These are phyloP conservation scores for Phaenicophaeus curvirostris DNA, from an alignment of 2,797 vertebrate species.

Conservation along the genomic window DNA sequence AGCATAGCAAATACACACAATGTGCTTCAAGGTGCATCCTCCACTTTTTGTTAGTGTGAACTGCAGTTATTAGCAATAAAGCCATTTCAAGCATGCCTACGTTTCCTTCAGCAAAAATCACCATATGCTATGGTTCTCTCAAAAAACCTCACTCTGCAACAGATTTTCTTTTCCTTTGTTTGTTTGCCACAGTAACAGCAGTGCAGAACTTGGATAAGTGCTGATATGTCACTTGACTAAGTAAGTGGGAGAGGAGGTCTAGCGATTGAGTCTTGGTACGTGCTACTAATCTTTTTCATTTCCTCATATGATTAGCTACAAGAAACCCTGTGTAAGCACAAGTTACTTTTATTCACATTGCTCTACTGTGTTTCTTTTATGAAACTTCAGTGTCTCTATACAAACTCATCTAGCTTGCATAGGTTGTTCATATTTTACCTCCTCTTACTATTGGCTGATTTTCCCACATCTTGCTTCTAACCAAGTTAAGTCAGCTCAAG, in stretches of 20 bases:
- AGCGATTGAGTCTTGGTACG: background rate
- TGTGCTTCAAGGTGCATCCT: background rate
- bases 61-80: background rate
- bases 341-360: background rate
- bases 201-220: background rate
- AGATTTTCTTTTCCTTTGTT: background rate
- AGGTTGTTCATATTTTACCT: background rate
- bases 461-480: background rate
- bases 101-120: background rate
- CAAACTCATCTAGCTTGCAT: background rate
- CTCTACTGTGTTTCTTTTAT: background rate
- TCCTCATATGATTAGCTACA: background rate
- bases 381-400: background rate
- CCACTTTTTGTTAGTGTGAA: background rate
- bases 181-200: background rate
- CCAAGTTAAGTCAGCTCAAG: background rate
- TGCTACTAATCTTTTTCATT: background rate
- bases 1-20: fast-evolving
- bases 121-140: background rate
- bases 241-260: background rate
- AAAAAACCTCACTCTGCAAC: background rate
- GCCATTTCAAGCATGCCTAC: background rate
- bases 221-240: background rate
- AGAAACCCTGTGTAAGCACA: background rate
- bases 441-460: background rate